Evolutionary conservation across 2,113 vertebrate genomes (phyloP).

Genomic region (Macrotus californicus): DNA sequence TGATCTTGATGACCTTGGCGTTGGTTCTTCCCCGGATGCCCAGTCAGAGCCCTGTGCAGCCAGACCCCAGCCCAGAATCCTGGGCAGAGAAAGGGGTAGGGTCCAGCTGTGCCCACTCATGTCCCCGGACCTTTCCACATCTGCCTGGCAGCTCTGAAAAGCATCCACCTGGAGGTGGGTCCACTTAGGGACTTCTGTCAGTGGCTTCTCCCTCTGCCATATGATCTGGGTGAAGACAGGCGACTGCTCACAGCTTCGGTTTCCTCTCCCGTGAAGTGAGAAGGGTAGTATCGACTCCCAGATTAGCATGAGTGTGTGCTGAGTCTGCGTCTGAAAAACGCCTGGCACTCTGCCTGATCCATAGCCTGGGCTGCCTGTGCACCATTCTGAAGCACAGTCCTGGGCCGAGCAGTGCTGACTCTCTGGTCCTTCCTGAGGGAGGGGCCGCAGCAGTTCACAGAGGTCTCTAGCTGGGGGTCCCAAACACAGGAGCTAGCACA

Average conservation of each 20-base stretch:
- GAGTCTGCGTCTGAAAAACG: not conserved
- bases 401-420: rapidly evolving
- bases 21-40: not conserved
- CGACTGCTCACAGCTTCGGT: not conserved
- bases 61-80: not conserved
- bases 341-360: not conserved
- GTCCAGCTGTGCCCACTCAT: not conserved
- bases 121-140: not conserved
- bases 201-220: not conserved
- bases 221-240: not conserved
- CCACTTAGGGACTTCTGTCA: not conserved
- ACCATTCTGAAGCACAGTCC: not conserved
- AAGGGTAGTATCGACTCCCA: not conserved
- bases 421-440: not conserved
- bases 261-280: not conserved
- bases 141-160: not conserved
- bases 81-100: not conserved
- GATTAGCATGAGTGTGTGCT: not conserved
- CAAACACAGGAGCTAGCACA: not conserved
- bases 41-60: not conserved
- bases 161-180: not conserved
- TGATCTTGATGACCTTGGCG: not conserved
- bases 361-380: not conserved
- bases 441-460: not conserved
- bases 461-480: too few relatives aligned